phyloP scores from a whole-genome alignment of 2,113 vertebrate genomes.

The Anolis sagrei region DNA sequence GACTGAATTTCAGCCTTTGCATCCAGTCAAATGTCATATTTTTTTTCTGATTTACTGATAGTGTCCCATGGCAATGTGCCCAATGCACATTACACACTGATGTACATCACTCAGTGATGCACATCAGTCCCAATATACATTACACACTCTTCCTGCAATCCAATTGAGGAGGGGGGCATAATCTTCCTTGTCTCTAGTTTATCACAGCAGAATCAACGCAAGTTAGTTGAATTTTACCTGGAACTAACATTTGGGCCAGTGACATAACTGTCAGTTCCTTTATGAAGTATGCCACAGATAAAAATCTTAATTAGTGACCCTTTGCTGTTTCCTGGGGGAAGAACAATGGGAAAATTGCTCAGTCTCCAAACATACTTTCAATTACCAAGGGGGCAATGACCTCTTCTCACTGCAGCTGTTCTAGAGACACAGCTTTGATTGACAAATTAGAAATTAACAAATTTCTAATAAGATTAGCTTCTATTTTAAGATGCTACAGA shows the following conservation, averaged over 20 bases:
- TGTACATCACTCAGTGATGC: too few species aligned
- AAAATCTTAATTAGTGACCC: constrained; percentile 15
- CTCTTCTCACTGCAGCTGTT: constrained; percentile 11
- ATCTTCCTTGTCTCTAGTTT: neutral
- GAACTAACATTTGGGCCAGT: neutral
- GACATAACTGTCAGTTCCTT: constrained; percentile 4
- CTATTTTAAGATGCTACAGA: constrained; percentile 18
- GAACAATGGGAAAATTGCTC: constrained; percentile 10
- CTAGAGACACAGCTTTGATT: constrained; percentile 3
- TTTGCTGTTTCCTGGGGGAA: constrained; percentile 15
- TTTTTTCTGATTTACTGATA: neutral
- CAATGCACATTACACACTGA: too few species aligned
- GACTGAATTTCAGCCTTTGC: neutral
- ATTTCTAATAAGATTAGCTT: constrained; percentile 22
- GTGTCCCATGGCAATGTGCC: neutral
- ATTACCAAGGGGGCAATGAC: constrained; percentile 7
- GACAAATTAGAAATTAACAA: constrained; percentile 14
- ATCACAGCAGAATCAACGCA: neutral
- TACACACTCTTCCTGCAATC: too few species aligned
- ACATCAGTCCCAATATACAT: too few species aligned
- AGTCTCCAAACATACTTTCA: constrained; percentile 2
- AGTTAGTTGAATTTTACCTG: neutral
- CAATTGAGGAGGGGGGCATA: neutral
- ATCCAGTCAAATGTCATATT: neutral
- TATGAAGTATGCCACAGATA: neutral